A percentile compares a stretch with the other conserved stretches of the same genome.
phyloP scores from a whole-genome alignment of 2,113 vertebrate species.

The Otocyon megalotis region DNA sequence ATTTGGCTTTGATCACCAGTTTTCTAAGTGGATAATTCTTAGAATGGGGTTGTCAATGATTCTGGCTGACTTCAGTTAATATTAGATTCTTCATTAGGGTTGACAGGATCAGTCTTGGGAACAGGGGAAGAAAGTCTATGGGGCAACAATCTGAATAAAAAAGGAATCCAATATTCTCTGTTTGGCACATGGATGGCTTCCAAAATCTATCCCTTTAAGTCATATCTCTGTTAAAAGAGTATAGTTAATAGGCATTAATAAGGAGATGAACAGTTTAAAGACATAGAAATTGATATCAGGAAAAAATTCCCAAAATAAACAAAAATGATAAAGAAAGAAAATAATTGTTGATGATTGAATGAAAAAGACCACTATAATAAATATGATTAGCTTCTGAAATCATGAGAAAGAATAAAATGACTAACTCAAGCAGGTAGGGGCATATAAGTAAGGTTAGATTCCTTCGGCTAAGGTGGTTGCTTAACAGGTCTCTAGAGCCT shows the following conservation, averaged over 20 bases:
- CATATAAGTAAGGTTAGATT: not conserved
- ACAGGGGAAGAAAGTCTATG: not conserved
- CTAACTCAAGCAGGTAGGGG: not conserved
- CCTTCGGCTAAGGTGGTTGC: not conserved
- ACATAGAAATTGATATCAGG: not conserved
- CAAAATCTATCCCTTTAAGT: not conserved
- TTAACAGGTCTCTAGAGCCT: not conserved
- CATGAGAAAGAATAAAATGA: slow-evolving; percentile 18
- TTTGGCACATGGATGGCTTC: not conserved
- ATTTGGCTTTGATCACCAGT: slow-evolving; percentile 60
- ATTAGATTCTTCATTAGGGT: slow-evolving; percentile 65
- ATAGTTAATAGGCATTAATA: slow-evolving; percentile 2
- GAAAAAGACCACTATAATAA: not conserved
- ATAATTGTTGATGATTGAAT: not conserved
- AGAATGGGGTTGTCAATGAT: slow-evolving; percentile 55
- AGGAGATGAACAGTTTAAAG: not conserved
- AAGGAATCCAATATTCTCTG: not conserved
- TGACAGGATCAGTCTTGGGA: slow-evolving; percentile 55
- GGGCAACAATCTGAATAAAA: slow-evolving; percentile 8
- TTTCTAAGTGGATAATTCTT: slow-evolving; percentile 70
- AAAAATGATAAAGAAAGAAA: not conserved
- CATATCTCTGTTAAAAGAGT: not conserved
- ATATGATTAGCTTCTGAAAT: not conserved
- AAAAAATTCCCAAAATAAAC: slow-evolving; percentile 1
- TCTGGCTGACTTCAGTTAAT: slow-evolving; percentile 59